Evolutionary conservation across 35 echinoderm and acorn worm genomes (phyloP), one percentile per base, ranked within the genome.

Genomic region (Ptychodera flava): DNA sequence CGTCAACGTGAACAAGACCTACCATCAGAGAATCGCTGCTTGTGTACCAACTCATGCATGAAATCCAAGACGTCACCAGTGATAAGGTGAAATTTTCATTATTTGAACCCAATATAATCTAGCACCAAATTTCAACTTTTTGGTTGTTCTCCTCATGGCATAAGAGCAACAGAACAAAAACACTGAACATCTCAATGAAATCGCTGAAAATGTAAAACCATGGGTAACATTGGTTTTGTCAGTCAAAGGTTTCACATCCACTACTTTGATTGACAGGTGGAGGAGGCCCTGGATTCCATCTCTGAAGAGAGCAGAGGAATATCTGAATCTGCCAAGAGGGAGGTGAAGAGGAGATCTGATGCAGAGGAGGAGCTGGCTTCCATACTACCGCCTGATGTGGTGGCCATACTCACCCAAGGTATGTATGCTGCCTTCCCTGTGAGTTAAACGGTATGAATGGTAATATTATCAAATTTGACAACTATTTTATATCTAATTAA

Each of bases 1-100:
- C 84, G 95, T 31, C 95, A 98, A 85, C 86, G 86, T 16, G 95
- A 98, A 35, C 85, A 98, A 2, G 95, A 94, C 34, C 77, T 94
- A 16, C 85, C 86, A 15, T 85, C 76, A 31, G 33, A 83, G 95
- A 98, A 79, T 94, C 95, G 15, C 45, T 85, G 36, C 88, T 98
- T 28, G 88, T 90, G 31, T 91, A 86, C 76, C 88, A 98, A 86
- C 92, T 98, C 16, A 89, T 94, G 76, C 36, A 94, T 31, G 90
- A 98, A 33, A 89, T 98, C 32, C 92, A 98, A 37, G 91, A 91
- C 75, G 76, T 98, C 28, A 84, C 88, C n/a, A 81, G 87, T 36
- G 90, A 90, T 1, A 94, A 82, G 90, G 95, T 98, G 90, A n/a
- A n/a, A n/a, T n/a, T n/a, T n/a, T n/a, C n/a, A n/a, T n/a, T n/a